Conservation (phyloP, 1,140 invertebrate genomes). For the Tetragonula clypearis region DNA sequence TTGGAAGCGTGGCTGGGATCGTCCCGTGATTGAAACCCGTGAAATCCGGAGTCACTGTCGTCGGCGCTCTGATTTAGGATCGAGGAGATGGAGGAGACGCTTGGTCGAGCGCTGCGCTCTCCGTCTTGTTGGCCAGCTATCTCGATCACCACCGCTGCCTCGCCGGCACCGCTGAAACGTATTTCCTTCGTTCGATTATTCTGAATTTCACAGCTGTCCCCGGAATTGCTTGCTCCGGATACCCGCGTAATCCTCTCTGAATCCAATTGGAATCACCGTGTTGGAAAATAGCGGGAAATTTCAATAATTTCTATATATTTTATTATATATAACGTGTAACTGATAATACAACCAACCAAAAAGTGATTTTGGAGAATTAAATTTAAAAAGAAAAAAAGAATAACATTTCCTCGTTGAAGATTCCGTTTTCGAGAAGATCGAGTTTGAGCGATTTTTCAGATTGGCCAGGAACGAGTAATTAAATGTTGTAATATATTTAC, state of each 20-base stretch:
- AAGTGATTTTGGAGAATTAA: no score
- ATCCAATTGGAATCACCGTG: background rate
- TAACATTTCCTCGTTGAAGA: no score
- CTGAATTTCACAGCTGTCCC: background rate
- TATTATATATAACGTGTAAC: no score
- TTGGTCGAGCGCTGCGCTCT: conserved; percentile 77
- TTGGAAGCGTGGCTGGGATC: conserved; percentile 76
- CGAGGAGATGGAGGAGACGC: conserved; percentile 80
- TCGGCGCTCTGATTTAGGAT: conserved; percentile 83
- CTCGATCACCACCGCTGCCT: conserved; percentile 66
- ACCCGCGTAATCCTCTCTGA: background rate
- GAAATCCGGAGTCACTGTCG: conserved; percentile 84
- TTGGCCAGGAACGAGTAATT: no score
- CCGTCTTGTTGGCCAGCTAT: conserved; percentile 67
- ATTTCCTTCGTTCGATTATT: conserved; percentile 1
- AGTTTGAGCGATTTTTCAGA: no score
- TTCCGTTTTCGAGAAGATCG: no score
- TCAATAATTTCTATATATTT: background rate
- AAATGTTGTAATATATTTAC: no score
- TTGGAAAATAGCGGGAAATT: background rate
- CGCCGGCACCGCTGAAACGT: conserved; percentile 63
- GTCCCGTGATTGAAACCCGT: conserved; percentile 81
- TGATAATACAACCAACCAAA: no score
- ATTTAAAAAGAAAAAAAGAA: no score
- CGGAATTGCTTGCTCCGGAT: no score